Evolutionary conservation across 1,140 invertebrate genomes (phyloP), one percentile per base, ranked within the genome.

Genomic region (Dendroctonus ponderosae): DNA sequence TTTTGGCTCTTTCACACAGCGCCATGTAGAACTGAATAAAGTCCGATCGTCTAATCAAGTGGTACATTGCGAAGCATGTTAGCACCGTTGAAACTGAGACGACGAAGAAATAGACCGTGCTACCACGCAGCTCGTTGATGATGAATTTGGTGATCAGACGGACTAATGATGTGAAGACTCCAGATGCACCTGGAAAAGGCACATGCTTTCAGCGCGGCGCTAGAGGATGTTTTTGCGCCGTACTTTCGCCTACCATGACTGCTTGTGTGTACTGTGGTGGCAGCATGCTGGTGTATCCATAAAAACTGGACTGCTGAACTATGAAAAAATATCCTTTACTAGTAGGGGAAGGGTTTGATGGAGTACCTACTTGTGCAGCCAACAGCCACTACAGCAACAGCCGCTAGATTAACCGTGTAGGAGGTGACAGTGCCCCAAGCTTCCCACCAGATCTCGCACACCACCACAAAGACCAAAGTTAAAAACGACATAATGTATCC

Each of bases 201-300:
- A 44, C n/a, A n/a, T n/a, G n/a, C n/a, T n/a, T n/a, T n/a, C n/a
- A n/a, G n/a, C n/a, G n/a, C n/a, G n/a, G n/a, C n/a, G n/a, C n/a
- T n/a, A n/a, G n/a, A n/a, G n/a, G n/a, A n/a, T n/a, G n/a, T n/a
- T n/a, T n/a, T n/a, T n/a, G n/a, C n/a, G n/a, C 81, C 85, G 87
- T 84, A 90, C 93, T 96, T 86, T 96, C 94, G 58, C 94, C 94
- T 12, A 90, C 89, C 93, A 96, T 96, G 0, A 96, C 91, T 57
- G 93, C 93, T 77, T 96, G 93, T 0, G 93, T 96, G 74, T 96
- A 96, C 62, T 88, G 81, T 62, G 88, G 88, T 12, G 94, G 94
- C 61, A 96, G 80, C 87, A 94, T 95, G 64, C 92, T 93, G 3
- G 93, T 93, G 75, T 94, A 96, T 7, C 93, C 93, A 78, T 96